Evolutionary conservation across 2,113 vertebrate genomes (phyloP).

Genomic region (Parotia lawesii): DNA sequence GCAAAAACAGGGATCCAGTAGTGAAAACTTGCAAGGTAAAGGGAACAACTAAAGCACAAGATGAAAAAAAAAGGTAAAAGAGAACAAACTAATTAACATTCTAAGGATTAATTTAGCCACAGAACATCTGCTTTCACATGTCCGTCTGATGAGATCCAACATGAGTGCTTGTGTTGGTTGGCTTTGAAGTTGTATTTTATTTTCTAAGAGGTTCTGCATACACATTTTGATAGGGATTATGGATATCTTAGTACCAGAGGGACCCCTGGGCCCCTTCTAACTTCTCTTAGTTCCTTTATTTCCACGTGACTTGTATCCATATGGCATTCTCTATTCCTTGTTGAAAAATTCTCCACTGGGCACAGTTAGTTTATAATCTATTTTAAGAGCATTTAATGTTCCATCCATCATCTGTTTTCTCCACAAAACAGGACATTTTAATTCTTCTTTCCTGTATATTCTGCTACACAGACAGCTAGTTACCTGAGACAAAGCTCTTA

Average conservation of each 20-base stretch:
- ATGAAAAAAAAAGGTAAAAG: background rate
- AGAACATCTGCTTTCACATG: slow-evolving; percentile 20
- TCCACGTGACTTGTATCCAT: background rate
- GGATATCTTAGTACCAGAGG: background rate
- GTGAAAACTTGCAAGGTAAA: background rate
- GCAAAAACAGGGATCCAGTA: background rate
- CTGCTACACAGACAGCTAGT: background rate
- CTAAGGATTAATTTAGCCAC: background rate
- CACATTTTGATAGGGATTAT: background rate
- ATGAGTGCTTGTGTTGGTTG: background rate
- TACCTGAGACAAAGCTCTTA: background rate
- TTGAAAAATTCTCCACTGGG: background rate
- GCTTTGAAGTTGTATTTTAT: background rate
- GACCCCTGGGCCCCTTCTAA: background rate
- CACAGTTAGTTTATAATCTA: background rate
- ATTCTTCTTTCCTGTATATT: background rate
- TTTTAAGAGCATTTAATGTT: background rate
- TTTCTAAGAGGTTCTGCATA: background rate
- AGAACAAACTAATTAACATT: background rate
- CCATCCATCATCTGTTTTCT: background rate
- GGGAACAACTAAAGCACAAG: background rate
- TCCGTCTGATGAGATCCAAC: background rate
- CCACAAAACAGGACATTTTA: background rate
- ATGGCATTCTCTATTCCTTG: background rate
- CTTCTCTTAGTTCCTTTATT: background rate